Percentiles rank a stretch among this genome's conserved stretches.
Evolutionary conservation across 1,140 invertebrate species (phyloP).

Genomic region (Aradophagus sp.): DNA sequence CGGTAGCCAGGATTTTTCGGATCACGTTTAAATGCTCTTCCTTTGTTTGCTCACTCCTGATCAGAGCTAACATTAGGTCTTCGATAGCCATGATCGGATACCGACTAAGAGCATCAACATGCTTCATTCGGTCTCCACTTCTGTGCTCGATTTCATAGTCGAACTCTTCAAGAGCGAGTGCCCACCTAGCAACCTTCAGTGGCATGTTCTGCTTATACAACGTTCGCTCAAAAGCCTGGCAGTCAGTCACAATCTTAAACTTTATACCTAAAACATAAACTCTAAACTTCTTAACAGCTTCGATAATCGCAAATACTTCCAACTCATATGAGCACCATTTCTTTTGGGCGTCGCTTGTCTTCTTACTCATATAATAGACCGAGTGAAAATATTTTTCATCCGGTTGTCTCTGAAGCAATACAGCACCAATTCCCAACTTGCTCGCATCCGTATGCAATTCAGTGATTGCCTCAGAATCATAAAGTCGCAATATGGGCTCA

Average conservation of each 20-base stretch:
- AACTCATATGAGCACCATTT: conserved; percentile 5
- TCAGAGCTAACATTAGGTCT: conserved; percentile 3
- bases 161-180: conserved; percentile 38
- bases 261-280: conserved; percentile 2
- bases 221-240: conserved; percentile 60
- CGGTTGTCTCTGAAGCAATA: background rate
- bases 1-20: background rate
- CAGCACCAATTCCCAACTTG: background rate
- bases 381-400: no score
- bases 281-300: background rate
- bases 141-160: conserved; percentile 53
- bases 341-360: background rate
- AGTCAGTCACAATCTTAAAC: no score
- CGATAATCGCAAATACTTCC: background rate
- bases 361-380: no score
- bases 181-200: conserved; percentile 26
- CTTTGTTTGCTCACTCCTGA: conserved; percentile 1
- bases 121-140: conserved; percentile 18
- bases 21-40: conserved; percentile 1
- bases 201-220: conserved; percentile 54
- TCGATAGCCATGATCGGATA: conserved; percentile 20
- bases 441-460: conserved; percentile 6
- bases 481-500: background rate
- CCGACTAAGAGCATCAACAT: no score
- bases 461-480: background rate